Evolutionary conservation across 1,140 invertebrate genomes (phyloP).

Genomic region (Papilio xuthus): DNA sequence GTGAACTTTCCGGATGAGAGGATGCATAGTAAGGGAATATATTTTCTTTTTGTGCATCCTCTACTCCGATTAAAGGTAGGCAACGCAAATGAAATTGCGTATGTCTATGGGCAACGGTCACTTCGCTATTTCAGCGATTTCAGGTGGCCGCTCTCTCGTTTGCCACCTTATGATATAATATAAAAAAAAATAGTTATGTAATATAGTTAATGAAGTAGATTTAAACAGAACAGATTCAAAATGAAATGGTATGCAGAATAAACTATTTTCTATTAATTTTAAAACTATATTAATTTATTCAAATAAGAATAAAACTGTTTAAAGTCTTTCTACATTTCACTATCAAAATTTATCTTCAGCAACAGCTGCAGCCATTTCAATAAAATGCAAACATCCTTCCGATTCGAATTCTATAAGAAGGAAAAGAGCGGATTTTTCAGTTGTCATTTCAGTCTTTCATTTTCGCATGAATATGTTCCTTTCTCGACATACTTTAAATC

Average conservation of each 20-base stretch:
- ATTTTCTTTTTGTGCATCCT: no score
- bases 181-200: no score
- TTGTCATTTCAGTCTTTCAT: conserved; percentile 22
- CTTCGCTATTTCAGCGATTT: no score
- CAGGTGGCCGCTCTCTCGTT: no score
- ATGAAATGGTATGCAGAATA: neutral
- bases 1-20: no score
- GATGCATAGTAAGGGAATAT: no score
- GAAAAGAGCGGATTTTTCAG: conserved; percentile 9
- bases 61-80: no score
- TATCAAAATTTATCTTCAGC: conserved; percentile 36
- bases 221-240: neutral
- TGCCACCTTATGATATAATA: no score
- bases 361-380: conserved; percentile 35
- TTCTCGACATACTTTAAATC: conserved; percentile 4
- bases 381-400: conserved; percentile 38
- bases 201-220: neutral
- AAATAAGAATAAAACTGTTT: conserved; percentile 7
- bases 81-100: no score
- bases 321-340: conserved; percentile 23
- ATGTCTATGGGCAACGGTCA: no score
- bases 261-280: neutral
- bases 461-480: conserved; percentile 24
- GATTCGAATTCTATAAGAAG: conserved; percentile 24
- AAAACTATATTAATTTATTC: conserved; percentile 12